Evolutionary conservation across 92 coral and sea anemone species (phyloP), one percentile per base, ranked within the genome.

Genomic region (Hydrozoanthus gracilis): DNA sequence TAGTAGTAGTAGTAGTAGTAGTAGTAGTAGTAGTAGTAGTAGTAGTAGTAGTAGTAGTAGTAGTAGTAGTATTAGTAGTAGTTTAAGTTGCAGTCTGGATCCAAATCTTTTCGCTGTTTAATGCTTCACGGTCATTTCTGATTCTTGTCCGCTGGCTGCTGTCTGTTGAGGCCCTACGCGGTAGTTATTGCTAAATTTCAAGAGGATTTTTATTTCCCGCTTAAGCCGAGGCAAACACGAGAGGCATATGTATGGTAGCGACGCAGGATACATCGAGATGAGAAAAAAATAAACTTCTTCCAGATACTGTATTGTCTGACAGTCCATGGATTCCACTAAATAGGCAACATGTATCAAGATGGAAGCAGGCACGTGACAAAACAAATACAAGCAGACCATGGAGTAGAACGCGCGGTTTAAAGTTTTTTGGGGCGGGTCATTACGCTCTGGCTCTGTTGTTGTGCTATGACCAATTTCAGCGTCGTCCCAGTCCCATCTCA

Each of bases 401-500:
- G 6, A 16, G n/a, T 65, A 80, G 20, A 80, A 80, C 15, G 44
- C 7, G 11, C 85, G 85, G 16, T 20, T 64, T 47, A 65, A 48
- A 47, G 9, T 62, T 4, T 17, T 18, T 44, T 65, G 85, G 27
- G 64, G 49, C 7, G 62, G 13, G 7, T 18, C 49, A 1, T 48
- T 65, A 17, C n/a, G 51, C 39, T 80, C 62, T 16, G 85, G 20
- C 8, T 68, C 73, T 47, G 73, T 10, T 27, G 39, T 27, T 27
- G 39, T 27, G 39, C 39, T 27, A 27, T 27, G 39, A 27, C 39
- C 39, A 27, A 48, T 61, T 35, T 80, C 85, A 10, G 45, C 7
- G 45, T 80, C 85, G 14, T 80, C 74, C 85, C 85, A 80, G 73
- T 80, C 74, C 85, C 85, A 80, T 44, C 66, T 49, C 16, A 16